phyloP scores from a whole-genome alignment of 1,140 invertebrate genomes.

The Scaptomyza pallida region DNA sequence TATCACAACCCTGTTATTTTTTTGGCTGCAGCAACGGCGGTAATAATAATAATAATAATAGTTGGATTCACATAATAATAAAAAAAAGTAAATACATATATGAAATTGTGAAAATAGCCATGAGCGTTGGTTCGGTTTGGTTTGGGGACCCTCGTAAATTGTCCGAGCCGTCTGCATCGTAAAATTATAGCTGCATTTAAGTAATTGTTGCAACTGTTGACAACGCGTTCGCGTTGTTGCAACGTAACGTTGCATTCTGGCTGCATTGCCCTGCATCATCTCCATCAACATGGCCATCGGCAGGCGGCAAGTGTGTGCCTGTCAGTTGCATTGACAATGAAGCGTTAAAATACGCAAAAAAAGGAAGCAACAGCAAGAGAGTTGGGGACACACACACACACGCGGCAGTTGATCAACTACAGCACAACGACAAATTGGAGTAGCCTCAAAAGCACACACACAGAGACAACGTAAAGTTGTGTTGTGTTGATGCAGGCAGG shows the following conservation, averaged over 20 bases:
- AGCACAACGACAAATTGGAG: constrained; percentile 72
- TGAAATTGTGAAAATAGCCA: constrained; percentile 75
- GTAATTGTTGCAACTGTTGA: constrained; percentile 80
- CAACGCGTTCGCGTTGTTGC: constrained; percentile 60
- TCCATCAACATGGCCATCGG: constrained; percentile 2
- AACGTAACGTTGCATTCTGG: constrained; percentile 51
- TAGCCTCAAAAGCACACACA: constrained; percentile 33
- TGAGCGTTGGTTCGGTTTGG: constrained; percentile 38
- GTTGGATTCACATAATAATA: constrained; percentile 64
- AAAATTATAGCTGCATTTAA: constrained; percentile 79
- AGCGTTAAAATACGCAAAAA: constrained; percentile 65
- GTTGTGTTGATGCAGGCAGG: too few species aligned
- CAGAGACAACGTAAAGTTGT: background rate
- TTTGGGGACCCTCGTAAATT: constrained; percentile 61
- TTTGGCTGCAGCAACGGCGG: constrained; percentile 37
- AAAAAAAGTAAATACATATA: too few species aligned
- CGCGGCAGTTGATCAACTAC: constrained; percentile 73
- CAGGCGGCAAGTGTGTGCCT: constrained; percentile 52
- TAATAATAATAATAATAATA: constrained; percentile 67
- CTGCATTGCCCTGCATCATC: background rate
- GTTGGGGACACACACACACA: background rate
- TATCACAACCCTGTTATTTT: constrained; percentile 45
- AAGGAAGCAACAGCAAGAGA: constrained; percentile 26
- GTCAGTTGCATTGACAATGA: constrained; percentile 65
- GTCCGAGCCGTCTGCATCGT: constrained; percentile 58